Percentiles rank a stretch among this genome's conserved stretches.
phyloP scores from a whole-genome alignment of 2,113 vertebrate genomes.

The Blennius ocellaris region DNA sequence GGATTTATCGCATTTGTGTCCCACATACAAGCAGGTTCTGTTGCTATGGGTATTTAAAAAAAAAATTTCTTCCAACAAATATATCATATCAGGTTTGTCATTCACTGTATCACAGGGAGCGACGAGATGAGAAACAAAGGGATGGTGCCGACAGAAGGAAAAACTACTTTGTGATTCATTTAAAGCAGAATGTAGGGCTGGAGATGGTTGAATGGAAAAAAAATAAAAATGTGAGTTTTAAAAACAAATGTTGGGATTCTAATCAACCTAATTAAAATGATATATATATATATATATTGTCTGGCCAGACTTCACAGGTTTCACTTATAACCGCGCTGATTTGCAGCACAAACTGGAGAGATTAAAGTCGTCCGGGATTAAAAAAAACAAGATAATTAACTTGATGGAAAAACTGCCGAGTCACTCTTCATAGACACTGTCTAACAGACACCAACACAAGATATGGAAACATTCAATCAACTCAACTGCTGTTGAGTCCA shows the following conservation, averaged over 20 bases:
- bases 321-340: not conserved
- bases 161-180: slow-evolving; percentile 18
- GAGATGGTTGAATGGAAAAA: slow-evolving; percentile 1
- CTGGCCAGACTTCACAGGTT: not conserved
- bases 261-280: not conserved
- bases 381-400: too few relatives aligned
- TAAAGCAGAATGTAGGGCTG: not conserved
- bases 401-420: too few relatives aligned
- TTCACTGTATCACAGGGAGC: slow-evolving; percentile 22
- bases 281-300: too few relatives aligned
- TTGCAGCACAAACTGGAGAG: not conserved
- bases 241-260: not conserved
- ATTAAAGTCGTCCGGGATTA: too few relatives aligned
- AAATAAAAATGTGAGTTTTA: slow-evolving; percentile 12
- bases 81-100: slow-evolving; percentile 24
- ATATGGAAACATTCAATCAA: too few relatives aligned
- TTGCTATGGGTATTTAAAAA: too few relatives aligned
- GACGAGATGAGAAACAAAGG: slow-evolving; percentile 21
- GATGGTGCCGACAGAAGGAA: too few relatives aligned
- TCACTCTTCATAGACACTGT: too few relatives aligned
- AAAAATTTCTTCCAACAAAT: too few relatives aligned
- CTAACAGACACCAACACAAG: too few relatives aligned
- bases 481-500: too few relatives aligned
- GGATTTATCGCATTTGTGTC: too few relatives aligned
- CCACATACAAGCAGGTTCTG: slow-evolving; percentile 16